phyloP scores from a whole-genome alignment of 1,140 invertebrate genomes.

The Idris sp. region DNA sequence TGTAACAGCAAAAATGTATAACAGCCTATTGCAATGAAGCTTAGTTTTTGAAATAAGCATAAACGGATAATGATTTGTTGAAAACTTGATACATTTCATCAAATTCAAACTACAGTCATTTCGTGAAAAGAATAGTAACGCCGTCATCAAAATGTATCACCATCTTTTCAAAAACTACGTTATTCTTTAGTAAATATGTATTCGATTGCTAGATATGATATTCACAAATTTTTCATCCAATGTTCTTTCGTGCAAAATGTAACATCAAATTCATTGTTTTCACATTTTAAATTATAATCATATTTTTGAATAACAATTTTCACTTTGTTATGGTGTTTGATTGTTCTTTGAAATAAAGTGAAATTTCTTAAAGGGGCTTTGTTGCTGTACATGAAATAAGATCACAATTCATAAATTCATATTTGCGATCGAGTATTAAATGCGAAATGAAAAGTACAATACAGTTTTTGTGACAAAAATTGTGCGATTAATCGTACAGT shows the following conservation, averaged over 20 bases:
- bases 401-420: no score
- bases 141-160: slow-evolving; percentile 41
- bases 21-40: slow-evolving; percentile 17
- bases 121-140: slow-evolving; percentile 55
- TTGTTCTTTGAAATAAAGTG: no score
- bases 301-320: no score
- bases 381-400: no score
- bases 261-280: no score
- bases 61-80: slow-evolving; percentile 43
- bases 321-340: no score
- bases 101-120: slow-evolving; percentile 27
- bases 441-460: slow-evolving; percentile 40
- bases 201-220: slow-evolving; percentile 12
- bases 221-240: slow-evolving; percentile 13
- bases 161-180: slow-evolving; percentile 20
- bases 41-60: slow-evolving; percentile 8
- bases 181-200: slow-evolving; percentile 6
- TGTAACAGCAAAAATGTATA: slow-evolving; percentile 18
- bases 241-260: no score
- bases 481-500: slow-evolving; percentile 48
- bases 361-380: no score
- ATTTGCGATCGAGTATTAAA: no score
- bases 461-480: slow-evolving; percentile 50
- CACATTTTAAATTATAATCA: no score
- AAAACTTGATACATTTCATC: slow-evolving; percentile 35